Percentiles rank a stretch among this genome's conserved stretches.
These are phyloP conservation scores for Brachypodius melanocephalos DNA, from an alignment of 2,113 vertebrate genomes.

Conservation along the genomic window DNA sequence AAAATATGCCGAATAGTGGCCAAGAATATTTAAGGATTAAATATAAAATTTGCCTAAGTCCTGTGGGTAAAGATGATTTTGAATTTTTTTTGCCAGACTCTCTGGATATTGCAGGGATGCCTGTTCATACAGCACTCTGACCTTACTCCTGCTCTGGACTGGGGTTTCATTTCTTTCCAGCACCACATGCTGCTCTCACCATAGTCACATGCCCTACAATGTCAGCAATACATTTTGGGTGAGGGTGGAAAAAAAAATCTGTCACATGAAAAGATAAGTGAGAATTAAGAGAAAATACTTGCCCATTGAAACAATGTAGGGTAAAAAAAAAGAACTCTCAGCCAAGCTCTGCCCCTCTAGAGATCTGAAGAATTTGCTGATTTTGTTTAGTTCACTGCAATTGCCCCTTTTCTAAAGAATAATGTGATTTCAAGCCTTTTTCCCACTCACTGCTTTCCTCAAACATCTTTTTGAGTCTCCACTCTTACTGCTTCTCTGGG, in stretches of 20 bases:
- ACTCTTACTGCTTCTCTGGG: not conserved
- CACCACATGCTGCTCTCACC: not conserved
- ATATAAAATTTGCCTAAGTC: not conserved
- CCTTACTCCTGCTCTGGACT: not conserved
- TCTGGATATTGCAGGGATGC: not conserved
- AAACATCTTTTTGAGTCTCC: not conserved
- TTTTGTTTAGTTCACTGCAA: not conserved
- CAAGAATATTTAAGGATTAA: conserved; percentile 32
- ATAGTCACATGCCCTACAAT: not conserved
- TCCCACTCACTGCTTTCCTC: not conserved
- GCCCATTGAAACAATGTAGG: not conserved
- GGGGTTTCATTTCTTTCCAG: not conserved
- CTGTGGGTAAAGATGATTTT: not conserved
- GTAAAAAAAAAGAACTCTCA: not conserved
- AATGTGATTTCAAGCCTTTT: not conserved
- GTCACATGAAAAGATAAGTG: not conserved
- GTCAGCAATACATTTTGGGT: not conserved
- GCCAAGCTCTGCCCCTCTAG: not conserved
- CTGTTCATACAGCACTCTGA: not conserved
- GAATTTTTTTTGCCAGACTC: not conserved
- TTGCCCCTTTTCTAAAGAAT: not conserved
- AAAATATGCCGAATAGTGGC: not conserved
- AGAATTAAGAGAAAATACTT: not conserved
- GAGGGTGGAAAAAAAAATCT: not conserved
- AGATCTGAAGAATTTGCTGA: not conserved